Evolutionary conservation across 2,797 vertebrate genomes (phyloP), one percentile per base, ranked within the genome.

Genomic region (Acanthurus lineatus): DNA sequence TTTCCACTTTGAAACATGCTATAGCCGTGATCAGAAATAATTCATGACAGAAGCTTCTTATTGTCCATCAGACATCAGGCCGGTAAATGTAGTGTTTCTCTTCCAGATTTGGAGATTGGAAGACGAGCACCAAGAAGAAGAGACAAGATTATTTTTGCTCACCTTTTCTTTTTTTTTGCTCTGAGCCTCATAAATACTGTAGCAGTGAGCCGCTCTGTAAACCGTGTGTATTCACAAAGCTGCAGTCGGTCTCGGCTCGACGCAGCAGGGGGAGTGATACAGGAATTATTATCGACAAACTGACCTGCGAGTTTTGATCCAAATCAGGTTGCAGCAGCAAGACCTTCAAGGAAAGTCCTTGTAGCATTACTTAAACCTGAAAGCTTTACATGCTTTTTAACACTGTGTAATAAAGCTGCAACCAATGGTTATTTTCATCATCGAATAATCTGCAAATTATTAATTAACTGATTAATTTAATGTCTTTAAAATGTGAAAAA

Each of bases 11-110:
- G 73, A 79, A 86, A 88, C 76, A 73, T 28, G 72, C 73, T 77
- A 77, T 35, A 89, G 76, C 76, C 66, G 35, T 79, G 83, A 89
- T 91, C 89, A 82, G 76, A 73, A 81, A 83, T 89, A 22, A 90
- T 90, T 83, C 57, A 77, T 57, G 63, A 76, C 66, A 52, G 56
- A 28, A 57, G 69, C 25, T 59, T 40, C 49, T 48, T 11, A 10
- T 40, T 42, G 10, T 64, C 57, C 11, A 11, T 79, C 53, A 62
- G 48, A 54, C 32, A 57, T 58, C 48, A 79, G 59, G 16, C 54
- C 20, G 16, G 49, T 53, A 20, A 59, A 72, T 40, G 32, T 19
- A 9, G 12, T 40, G 49, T 64, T 47, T 58, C 65, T 52, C 48
- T 56, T 12, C 2, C 17, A 8, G 60, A 47, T 58, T 79, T 54